A percentile compares a stretch with the other conserved stretches of the same genome.
Conservation (phyloP, 1,140 invertebrate genomes). For the Cyrtorhinus lividipennis region DNA sequence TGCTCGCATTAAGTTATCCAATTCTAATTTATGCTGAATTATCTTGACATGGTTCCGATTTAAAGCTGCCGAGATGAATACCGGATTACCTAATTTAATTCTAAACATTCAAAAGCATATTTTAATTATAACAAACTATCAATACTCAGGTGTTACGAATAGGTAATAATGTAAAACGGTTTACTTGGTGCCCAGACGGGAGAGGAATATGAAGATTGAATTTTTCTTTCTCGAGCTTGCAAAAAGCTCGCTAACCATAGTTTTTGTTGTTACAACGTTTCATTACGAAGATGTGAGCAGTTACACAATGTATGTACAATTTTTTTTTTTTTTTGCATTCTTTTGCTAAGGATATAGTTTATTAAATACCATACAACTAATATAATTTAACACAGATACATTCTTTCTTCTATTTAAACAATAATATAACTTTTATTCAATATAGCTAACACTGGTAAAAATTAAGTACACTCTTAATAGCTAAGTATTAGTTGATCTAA, state of each 20-base stretch:
- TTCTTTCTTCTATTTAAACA: slow-evolving; percentile 14
- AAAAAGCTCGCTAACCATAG: background rate
- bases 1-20: background rate
- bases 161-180: background rate
- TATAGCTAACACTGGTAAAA: slow-evolving; percentile 18
- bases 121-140: background rate
- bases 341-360: background rate
- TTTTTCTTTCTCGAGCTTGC: background rate
- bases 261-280: background rate
- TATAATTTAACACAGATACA: slow-evolving; percentile 21
- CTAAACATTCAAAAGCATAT: background rate
- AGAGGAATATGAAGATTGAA: background rate
- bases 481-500: slow-evolving; percentile 13
- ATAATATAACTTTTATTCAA: slow-evolving; percentile 9
- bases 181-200: background rate
- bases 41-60: background rate
- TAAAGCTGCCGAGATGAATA: background rate
- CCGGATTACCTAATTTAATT: background rate
- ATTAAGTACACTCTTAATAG: slow-evolving; percentile 11
- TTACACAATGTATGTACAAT: slow-evolving; percentile 2
- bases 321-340: background rate
- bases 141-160: background rate
- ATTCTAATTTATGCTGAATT: background rate
- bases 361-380: slow-evolving; percentile 19
- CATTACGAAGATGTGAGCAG: slow-evolving; percentile 3